Evolutionary conservation across 2,113 vertebrate species (phyloP).

Genomic region (Pelobates fuscus): DNA sequence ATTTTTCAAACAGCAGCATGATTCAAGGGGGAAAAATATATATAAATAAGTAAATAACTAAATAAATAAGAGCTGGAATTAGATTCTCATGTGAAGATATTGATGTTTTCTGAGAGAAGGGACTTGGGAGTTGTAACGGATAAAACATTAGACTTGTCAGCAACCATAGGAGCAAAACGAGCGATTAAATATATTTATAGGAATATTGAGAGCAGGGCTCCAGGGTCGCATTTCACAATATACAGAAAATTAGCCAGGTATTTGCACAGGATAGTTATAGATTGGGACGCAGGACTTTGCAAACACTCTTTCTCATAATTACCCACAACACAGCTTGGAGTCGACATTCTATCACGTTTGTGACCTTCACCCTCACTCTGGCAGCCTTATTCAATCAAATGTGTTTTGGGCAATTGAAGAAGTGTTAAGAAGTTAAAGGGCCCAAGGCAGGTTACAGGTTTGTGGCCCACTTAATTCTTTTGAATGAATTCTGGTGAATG

Average conservation of each 20-base stretch:
- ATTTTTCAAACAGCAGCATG: constrained; percentile 16
- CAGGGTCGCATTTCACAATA: constrained; percentile 37
- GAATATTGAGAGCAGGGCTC: constrained; percentile 45
- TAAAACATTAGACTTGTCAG: constrained; percentile 50
- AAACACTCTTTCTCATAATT: too few relatives aligned
- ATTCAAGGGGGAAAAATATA: constrained; percentile 31
- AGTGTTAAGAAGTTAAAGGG: too few relatives aligned
- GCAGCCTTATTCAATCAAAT: too few relatives aligned
- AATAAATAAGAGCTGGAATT: constrained; percentile 8
- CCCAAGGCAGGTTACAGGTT: too few relatives aligned
- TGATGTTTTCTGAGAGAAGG: constrained; percentile 40
- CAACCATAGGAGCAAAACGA: constrained; percentile 36
- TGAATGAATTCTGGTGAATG: too few relatives aligned
- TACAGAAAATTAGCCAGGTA: constrained; percentile 42
- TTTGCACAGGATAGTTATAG: constrained; percentile 21
- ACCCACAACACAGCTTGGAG: too few relatives aligned
- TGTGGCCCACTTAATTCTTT: too few relatives aligned
- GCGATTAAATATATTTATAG: constrained; percentile 50
- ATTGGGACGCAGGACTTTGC: neutral
- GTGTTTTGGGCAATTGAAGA: too few relatives aligned
- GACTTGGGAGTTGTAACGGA: constrained; percentile 48
- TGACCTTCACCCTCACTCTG: too few relatives aligned
- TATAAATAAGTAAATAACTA: too few relatives aligned
- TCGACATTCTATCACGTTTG: too few relatives aligned
- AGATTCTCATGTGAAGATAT: constrained; percentile 42